These are phyloP conservation scores for Gymnothorax javanicus DNA, from an alignment of 2,797 vertebrate genomes.

Conservation along the genomic window DNA sequence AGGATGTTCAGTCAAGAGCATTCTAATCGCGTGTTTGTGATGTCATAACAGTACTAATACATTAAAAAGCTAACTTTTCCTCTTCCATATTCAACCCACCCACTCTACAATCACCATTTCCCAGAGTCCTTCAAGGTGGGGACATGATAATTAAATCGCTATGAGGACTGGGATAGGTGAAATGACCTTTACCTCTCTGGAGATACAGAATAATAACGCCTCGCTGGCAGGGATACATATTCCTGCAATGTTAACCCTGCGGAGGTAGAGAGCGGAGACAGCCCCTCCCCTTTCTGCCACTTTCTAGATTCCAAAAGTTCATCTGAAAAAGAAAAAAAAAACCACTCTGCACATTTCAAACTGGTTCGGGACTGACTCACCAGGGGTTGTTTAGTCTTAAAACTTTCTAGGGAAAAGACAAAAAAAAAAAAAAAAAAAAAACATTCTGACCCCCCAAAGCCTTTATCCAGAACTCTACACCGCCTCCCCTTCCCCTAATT, in stretches of 20 bases:
- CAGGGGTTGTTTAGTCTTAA: not conserved
- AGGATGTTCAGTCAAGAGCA: no score
- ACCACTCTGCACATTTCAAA: not conserved
- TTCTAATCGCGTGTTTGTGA: no score
- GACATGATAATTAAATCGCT: not conserved
- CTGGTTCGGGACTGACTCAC: not conserved
- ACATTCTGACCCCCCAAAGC: not conserved
- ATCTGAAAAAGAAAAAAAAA: not conserved
- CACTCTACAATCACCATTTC: not conserved
- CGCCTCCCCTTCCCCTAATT: not conserved
- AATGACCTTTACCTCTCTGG: not conserved
- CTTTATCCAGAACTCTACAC: no score
- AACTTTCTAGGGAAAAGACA: not conserved
- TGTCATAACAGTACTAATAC: not conserved
- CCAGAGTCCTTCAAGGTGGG: not conserved
- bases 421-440: not conserved
- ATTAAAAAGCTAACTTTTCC: not conserved
- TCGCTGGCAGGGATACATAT: not conserved
- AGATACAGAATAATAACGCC: not conserved
- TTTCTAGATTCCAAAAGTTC: not conserved
- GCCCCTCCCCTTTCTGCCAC: not conserved
- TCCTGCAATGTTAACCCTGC: not conserved
- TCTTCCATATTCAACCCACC: not conserved
- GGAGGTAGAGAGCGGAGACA: not conserved
- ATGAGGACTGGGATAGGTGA: not conserved